A percentile compares a stretch with the other conserved stretches of the same genome.
These are phyloP conservation scores for Gallinago jamesoni DNA, from an alignment of 2,113 vertebrate genomes.

Conservation along the genomic window DNA sequence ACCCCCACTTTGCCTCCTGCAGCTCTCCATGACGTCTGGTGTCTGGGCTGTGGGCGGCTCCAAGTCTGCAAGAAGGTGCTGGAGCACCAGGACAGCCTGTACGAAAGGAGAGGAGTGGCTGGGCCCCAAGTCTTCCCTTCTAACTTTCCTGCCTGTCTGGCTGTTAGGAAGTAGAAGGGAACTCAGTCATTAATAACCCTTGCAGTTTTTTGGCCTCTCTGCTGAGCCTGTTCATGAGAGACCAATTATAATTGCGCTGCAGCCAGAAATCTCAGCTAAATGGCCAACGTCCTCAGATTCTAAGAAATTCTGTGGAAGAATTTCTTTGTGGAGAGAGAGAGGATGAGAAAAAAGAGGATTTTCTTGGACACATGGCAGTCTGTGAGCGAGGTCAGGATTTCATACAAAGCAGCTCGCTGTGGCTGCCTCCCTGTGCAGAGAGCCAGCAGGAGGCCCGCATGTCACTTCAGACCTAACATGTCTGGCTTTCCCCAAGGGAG, in stretches of 20 bases:
- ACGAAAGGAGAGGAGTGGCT: conserved; percentile 10
- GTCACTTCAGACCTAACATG: background rate
- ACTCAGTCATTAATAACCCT: conserved; percentile 60
- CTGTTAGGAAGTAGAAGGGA: conserved; percentile 41
- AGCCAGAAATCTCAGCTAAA: conserved; percentile 43
- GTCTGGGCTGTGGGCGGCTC: background rate
- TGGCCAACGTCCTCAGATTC: conserved; percentile 47
- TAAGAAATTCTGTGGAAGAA: conserved; percentile 56
- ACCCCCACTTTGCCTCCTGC: background rate
- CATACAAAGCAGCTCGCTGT: conserved; percentile 1
- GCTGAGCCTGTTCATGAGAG: conserved; percentile 33
- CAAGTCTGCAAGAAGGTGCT: background rate
- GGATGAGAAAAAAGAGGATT: conserved; percentile 48
- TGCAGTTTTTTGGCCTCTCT: conserved; percentile 49
- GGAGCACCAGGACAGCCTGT: background rate
- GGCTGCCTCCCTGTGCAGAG: background rate
- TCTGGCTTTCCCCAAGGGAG: background rate
- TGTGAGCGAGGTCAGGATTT: conserved; percentile 1
- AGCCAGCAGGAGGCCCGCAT: background rate
- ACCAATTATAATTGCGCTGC: conserved; percentile 31
- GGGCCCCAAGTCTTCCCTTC: conserved; percentile 8
- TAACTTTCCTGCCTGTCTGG: conserved; percentile 47
- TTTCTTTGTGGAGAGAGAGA: conserved; percentile 43
- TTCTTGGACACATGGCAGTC: conserved; percentile 55
- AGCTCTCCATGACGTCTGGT: background rate